Percentiles rank a stretch among this genome's conserved stretches.
phyloP scores from a whole-genome alignment of 2,797 vertebrate genomes.

The Ciconia nigra region DNA sequence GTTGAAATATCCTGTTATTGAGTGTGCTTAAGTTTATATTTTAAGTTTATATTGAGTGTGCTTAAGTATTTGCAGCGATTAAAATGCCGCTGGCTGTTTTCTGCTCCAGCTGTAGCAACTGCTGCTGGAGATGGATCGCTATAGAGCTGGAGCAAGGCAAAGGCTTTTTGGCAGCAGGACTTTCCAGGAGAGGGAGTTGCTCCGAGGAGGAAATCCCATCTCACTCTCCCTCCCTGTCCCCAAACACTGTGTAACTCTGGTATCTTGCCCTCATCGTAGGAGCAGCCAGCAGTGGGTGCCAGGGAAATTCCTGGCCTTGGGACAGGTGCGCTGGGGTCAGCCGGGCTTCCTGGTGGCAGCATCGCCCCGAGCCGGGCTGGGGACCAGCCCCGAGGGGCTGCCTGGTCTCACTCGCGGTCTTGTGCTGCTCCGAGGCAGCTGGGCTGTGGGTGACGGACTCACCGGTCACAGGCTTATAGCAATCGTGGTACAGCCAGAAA shows the following conservation, averaged over 20 bases:
- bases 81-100: background rate
- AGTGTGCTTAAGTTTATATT: background rate
- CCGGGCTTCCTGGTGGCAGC: background rate
- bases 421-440: background rate
- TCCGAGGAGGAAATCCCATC: background rate
- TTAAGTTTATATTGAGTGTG: background rate
- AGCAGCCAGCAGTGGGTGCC: background rate
- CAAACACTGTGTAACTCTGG: background rate
- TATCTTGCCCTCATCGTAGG: background rate
- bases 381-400: background rate
- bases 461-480: background rate
- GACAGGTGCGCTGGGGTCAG: background rate
- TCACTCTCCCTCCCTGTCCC: background rate
- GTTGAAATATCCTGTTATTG: background rate
- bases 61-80: background rate
- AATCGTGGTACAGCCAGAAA: background rate
- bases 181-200: background rate
- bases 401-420: background rate
- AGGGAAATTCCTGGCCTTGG: background rate
- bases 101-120: background rate
- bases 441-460: background rate
- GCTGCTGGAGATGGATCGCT: background rate
- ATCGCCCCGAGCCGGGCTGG: accelerated
- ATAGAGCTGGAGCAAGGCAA: background rate
- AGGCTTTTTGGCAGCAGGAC: background rate